A percentile compares a stretch with the other conserved stretches of the same genome.
phyloP scores from a whole-genome alignment of 30 jellyfish, hydroid and myxozoan genomes.

The Phacellophora camtschatica region DNA sequence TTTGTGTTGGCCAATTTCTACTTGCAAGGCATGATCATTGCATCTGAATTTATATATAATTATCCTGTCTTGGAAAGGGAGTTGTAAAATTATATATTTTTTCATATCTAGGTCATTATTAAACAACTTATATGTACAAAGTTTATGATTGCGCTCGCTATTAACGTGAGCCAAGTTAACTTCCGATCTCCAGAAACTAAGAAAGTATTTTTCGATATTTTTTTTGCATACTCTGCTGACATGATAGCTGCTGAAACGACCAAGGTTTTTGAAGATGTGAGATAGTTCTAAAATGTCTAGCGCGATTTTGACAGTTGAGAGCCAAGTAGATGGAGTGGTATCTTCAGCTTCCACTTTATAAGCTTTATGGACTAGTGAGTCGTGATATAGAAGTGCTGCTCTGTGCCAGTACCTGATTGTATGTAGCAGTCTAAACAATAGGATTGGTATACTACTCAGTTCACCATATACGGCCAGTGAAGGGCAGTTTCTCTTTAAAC shows the following conservation, averaged over 20 bases:
- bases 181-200: background rate
- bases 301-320: background rate
- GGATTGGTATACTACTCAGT: background rate
- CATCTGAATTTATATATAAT: no score
- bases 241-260: background rate
- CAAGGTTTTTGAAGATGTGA: background rate
- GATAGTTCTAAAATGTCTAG: background rate
- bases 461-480: background rate
- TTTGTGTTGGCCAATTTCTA: no score
- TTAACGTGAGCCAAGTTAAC: background rate
- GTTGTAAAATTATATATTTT: no score
- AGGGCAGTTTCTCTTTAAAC: background rate
- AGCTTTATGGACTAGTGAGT: background rate
- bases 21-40: no score
- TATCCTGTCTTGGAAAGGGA: no score
- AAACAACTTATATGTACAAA: background rate
- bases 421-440: background rate
- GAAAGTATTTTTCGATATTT: background rate
- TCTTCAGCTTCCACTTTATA: background rate
- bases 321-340: background rate
- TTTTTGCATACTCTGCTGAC: background rate
- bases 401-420: conserved; percentile 5
- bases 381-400: background rate
- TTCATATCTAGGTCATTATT: background rate
- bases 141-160: background rate